Conservation (phyloP, 2,797 vertebrate genomes). For the Darevskia mixta region DNA sequence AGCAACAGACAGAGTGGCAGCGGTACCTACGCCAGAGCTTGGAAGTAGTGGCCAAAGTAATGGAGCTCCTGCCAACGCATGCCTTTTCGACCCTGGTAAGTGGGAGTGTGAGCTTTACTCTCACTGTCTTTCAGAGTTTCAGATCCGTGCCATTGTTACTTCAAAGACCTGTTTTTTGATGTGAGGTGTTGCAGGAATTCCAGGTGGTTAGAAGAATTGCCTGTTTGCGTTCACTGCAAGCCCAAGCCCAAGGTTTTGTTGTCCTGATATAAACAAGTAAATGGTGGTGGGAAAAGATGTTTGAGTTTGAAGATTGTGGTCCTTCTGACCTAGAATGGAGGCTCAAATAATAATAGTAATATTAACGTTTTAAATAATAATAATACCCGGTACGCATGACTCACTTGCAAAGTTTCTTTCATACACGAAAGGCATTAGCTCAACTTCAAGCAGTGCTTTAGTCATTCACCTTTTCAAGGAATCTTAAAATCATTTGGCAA, state of each 20-base stretch:
- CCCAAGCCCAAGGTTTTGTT: background rate
- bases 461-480: too few species aligned
- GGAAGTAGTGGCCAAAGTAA: constrained; percentile 98
- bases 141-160: background rate
- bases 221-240: background rate
- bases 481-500: too few species aligned
- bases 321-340: background rate
- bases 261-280: background rate
- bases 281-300: background rate
- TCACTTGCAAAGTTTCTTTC: background rate
- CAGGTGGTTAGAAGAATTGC: background rate
- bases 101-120: background rate
- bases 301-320: background rate
- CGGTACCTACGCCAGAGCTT: constrained; percentile 97
- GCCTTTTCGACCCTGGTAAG: constrained; percentile 94
- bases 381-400: background rate
- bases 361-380: too few species aligned
- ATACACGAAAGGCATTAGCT: too few species aligned
- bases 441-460: too few species aligned
- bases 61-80: constrained; percentile 98
- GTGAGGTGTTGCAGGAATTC: background rate
- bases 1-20: constrained; percentile 99
- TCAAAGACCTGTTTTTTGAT: background rate
- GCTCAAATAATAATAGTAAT: constrained; percentile 1
- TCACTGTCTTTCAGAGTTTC: background rate